These are phyloP conservation scores for Eulemur mongoz DNA, from an alignment of 2,797 vertebrate species.

Conservation along the genomic window DNA sequence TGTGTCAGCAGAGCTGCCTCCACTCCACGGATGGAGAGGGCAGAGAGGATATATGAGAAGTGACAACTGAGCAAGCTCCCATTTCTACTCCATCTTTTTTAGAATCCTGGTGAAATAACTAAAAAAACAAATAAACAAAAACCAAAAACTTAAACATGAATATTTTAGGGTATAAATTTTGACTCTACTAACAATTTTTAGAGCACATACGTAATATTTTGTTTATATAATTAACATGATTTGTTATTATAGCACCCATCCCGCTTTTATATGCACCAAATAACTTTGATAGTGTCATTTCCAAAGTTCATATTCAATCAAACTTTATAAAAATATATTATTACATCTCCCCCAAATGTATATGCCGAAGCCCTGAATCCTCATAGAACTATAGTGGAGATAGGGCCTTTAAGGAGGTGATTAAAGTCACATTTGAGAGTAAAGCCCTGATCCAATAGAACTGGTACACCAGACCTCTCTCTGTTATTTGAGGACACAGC, in stretches of 20 bases:
- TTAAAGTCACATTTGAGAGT: not conserved
- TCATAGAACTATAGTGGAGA: not conserved
- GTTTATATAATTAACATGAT: not conserved
- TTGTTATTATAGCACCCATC: not conserved
- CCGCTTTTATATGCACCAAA: not conserved
- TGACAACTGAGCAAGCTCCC: not conserved
- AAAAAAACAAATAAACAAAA: not conserved
- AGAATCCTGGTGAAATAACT: slow-evolving; percentile 6
- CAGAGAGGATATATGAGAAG: not conserved
- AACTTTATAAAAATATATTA: not conserved
- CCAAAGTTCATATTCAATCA: not conserved
- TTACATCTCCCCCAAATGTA: not conserved
- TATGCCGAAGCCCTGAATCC: not conserved
- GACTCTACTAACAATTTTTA: not conserved
- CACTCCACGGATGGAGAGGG: not conserved
- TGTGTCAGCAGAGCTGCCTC: not conserved
- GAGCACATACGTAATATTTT: not conserved
- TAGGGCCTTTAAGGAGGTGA: not conserved
- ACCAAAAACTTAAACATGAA: not conserved
- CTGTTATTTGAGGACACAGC: not conserved
- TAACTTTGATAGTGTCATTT: not conserved
- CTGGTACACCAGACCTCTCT: not conserved
- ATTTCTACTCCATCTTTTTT: not conserved
- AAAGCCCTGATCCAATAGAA: not conserved
- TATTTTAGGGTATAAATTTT: not conserved